A percentile compares a stretch with the other conserved stretches of the same genome.
Conservation (phyloP, 2,888 invertebrate genomes). For the Phasia obesa region DNA sequence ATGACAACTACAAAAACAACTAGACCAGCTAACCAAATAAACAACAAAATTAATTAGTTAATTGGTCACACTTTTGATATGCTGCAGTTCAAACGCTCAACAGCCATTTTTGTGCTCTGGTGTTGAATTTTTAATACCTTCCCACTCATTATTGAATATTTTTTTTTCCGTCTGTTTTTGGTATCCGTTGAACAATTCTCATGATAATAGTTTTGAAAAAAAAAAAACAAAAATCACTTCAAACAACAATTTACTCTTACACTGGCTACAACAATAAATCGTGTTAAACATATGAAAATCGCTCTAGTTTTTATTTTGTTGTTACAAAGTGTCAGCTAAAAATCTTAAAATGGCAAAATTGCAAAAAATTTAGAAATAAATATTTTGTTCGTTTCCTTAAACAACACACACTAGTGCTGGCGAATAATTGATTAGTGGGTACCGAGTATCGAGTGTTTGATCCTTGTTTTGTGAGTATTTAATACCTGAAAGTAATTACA, state of each 20-base stretch:
- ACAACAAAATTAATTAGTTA: slow-evolving; percentile 68
- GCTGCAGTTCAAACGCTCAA: slow-evolving; percentile 47
- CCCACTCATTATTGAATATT: slow-evolving; percentile 62
- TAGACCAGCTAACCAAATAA: background rate
- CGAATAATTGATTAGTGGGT: no score
- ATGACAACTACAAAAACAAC: slow-evolving; percentile 13
- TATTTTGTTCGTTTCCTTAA: slow-evolving; percentile 25
- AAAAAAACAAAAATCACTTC: slow-evolving; percentile 7
- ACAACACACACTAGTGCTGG: slow-evolving; percentile 9
- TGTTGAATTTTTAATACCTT: slow-evolving; percentile 56
- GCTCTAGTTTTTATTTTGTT: slow-evolving; percentile 1
- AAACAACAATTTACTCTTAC: slow-evolving; percentile 14
- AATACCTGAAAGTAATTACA: no score
- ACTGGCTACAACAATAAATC: slow-evolving; percentile 10
- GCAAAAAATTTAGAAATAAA: slow-evolving; percentile 17
- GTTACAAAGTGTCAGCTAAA: slow-evolving; percentile 40
- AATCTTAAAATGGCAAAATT: slow-evolving; percentile 5
- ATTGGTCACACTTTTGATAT: slow-evolving; percentile 69
- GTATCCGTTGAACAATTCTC: background rate
- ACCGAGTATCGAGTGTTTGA: no score
- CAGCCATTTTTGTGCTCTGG: slow-evolving; percentile 18
- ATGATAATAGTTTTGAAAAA: slow-evolving; percentile 12
- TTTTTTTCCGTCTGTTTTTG: background rate
- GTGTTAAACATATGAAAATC: slow-evolving; percentile 4
- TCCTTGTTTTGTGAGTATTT: no score